phyloP scores from a whole-genome alignment of 2,797 vertebrate species.

The Eleutherodactylus coqui region DNA sequence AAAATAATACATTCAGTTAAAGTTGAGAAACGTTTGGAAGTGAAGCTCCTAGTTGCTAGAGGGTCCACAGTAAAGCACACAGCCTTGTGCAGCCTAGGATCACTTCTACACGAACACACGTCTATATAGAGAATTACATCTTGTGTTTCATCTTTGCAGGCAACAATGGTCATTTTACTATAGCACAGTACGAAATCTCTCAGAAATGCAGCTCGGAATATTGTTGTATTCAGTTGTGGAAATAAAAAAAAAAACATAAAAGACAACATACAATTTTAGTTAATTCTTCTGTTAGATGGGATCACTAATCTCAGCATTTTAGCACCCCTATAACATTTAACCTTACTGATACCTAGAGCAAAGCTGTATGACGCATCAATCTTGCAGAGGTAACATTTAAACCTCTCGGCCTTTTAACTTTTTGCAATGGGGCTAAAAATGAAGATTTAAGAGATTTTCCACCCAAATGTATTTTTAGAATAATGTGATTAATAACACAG shows the following conservation, averaged over 20 bases:
- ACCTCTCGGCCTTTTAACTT: background rate
- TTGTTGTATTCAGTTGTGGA: slow-evolving; percentile 46
- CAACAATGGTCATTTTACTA: slow-evolving; percentile 62
- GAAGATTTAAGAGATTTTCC: background rate
- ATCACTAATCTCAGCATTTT: background rate
- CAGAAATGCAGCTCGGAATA: slow-evolving; percentile 51
- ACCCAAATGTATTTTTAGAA: background rate
- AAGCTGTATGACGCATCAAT: background rate
- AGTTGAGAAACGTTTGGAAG: slow-evolving; percentile 9
- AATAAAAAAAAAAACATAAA: background rate
- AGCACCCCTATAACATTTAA: background rate
- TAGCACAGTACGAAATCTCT: slow-evolving; percentile 63
- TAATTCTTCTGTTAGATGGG: background rate
- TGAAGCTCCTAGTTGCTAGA: slow-evolving; percentile 19
- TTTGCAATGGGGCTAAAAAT: background rate
- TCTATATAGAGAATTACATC: slow-evolving; percentile 47
- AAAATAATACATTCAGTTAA: slow-evolving; percentile 50
- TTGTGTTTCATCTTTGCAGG: slow-evolving; percentile 64
- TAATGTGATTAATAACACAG: background rate
- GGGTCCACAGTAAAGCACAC: slow-evolving; percentile 2
- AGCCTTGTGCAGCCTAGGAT: slow-evolving; percentile 10
- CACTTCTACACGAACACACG: slow-evolving; percentile 18
- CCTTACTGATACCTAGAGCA: background rate
- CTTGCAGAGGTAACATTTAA: background rate
- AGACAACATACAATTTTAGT: slow-evolving; percentile 9